Evolutionary conservation across 2,113 vertebrate genomes (phyloP), one percentile per base, ranked within the genome.

Genomic region (Chaetorhynchus papuensis): DNA sequence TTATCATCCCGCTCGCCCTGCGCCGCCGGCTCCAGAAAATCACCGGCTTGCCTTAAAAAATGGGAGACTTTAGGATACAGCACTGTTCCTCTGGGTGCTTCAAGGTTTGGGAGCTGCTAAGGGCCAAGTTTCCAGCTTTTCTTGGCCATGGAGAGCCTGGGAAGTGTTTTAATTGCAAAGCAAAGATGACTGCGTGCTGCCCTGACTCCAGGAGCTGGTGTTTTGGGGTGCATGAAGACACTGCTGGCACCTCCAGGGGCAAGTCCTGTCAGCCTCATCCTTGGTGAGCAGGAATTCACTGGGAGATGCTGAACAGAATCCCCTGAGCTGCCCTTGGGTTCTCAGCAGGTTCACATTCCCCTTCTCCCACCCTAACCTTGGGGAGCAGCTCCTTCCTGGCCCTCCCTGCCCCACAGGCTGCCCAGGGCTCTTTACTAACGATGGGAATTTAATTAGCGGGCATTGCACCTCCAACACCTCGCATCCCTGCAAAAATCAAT

Each of bases 201-300:
- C 41, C 11, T 60, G 42, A 6, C 65, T n/a, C 17, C 0, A 1
- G 24, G 57, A n/a, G 24, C 1, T 33, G 61, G 7, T 20, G 65
- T 15, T 68, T 45, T 13, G 74, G 56, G 35, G 56, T 20, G 45
- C 41, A 5, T 0, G 2, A 31, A 45, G 69, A 31, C 0, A 0
- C 19, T 56, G 74, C 52, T 41, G 24, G 9, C n/a, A 15, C 15
- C 16, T 4, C 33, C 1, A 1, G 2, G 0, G 2, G 9, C 12
- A 28, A 41, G 13, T n/a, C 49, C 64, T 44, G 59, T 50, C 84
- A 52, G 45, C 31, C n/a, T 59, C 31, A 1, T 10, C 65, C 56
- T 28, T 27, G 54, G 31, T 37, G 26, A 33, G 35, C 0, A 13
- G 56, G 65, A 66, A 68, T 18, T 37, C 5, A 0, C 15, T 10